These are phyloP conservation scores for Hydra vulgaris DNA, from an alignment of 30 jellyfish, hydroid and myxozoan genomes.

Conservation along the genomic window DNA sequence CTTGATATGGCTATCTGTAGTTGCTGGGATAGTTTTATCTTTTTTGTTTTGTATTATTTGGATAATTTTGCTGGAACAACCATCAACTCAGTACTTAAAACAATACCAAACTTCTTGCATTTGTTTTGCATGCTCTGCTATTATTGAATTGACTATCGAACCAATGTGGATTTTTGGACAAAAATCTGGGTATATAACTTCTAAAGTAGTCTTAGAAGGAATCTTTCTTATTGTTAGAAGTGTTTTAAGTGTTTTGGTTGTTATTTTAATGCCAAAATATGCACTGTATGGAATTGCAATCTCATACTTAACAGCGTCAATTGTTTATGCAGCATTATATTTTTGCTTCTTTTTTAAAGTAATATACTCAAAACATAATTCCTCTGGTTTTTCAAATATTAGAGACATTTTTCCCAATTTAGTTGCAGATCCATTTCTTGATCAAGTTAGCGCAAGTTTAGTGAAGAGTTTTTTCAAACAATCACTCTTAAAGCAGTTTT, in stretches of 20 bases:
- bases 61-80: constrained; percentile 54
- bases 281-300: constrained; percentile 52
- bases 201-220: constrained; percentile 76
- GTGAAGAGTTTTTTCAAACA: constrained; percentile 72
- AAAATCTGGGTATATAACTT: constrained; percentile 34
- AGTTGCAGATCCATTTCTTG: neutral
- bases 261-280: constrained; percentile 28
- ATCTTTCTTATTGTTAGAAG: constrained; percentile 49
- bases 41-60: constrained; percentile 31
- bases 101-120: constrained; percentile 41
- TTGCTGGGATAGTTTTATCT: constrained; percentile 48
- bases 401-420: constrained; percentile 58
- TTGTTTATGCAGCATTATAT: constrained; percentile 33
- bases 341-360: constrained; percentile 35
- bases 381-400: constrained; percentile 10
- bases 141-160: constrained; percentile 51
- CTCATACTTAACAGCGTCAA: constrained; percentile 48
- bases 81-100: constrained; percentile 17
- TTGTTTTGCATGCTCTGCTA: constrained; percentile 37
- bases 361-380: neutral
- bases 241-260: constrained; percentile 32
- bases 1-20: constrained; percentile 56
- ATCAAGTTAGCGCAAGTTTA: constrained; percentile 28
- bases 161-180: constrained; percentile 83
- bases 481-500: constrained; percentile 75